phyloP scores from a whole-genome alignment of 2,797 vertebrate species.

The Gymnoscopelus microlampas region DNA sequence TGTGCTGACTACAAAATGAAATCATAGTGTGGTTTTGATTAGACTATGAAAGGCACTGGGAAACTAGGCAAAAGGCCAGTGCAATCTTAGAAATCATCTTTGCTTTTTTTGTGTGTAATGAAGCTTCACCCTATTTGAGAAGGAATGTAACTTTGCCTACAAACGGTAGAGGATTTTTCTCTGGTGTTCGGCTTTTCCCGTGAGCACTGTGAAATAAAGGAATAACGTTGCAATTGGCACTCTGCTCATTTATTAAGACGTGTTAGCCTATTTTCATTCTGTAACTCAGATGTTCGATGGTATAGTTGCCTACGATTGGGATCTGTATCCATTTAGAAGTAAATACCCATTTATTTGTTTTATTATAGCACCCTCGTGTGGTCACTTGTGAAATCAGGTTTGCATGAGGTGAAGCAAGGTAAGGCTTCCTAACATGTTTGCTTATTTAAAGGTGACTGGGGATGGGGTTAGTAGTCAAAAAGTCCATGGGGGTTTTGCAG shows the following conservation, averaged over 20 bases:
- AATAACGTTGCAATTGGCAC: conserved; percentile 81
- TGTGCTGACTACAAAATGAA: conserved; percentile 76
- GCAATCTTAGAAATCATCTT: conserved; percentile 67
- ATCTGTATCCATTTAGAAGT: not conserved
- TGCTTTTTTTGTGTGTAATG: conserved; percentile 91
- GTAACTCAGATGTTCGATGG: not conserved
- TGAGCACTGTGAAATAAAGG: conserved; percentile 97
- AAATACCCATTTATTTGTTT: not conserved
- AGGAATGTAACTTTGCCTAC: conserved; percentile 95
- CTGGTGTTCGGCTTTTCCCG: conserved; percentile 92
- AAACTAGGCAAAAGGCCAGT: conserved; percentile 26
- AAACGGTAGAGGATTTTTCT: conserved; percentile 89
- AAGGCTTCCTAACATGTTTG: no score
- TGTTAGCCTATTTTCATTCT: not conserved
- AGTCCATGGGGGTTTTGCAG: no score
- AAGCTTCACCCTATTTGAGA: conserved; percentile 91
- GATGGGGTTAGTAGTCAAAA: no score
- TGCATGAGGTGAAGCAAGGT: not conserved
- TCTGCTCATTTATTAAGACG: conserved; percentile 50
- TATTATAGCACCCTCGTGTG: conserved; percentile 58
- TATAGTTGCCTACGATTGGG: not conserved
- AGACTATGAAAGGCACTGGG: conserved; percentile 38
- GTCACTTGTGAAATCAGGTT: conserved; percentile 6
- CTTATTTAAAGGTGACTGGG: no score
- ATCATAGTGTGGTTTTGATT: conserved; percentile 22